A percentile compares a stretch with the other conserved stretches of the same genome.
These are phyloP conservation scores for Brachymystax lenok DNA, from an alignment of 2,797 vertebrate species.

Conservation along the genomic window DNA sequence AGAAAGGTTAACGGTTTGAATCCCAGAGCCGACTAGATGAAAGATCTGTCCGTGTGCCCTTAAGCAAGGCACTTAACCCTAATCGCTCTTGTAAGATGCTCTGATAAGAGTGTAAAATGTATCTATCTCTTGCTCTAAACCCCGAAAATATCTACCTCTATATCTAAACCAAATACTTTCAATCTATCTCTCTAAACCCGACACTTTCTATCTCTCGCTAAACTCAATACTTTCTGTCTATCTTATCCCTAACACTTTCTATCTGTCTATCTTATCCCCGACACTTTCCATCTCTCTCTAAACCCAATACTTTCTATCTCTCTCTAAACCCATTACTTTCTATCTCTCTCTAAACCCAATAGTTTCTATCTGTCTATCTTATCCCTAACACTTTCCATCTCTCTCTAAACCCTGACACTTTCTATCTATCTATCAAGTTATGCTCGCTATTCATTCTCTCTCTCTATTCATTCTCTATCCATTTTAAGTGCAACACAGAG, in stretches of 20 bases:
- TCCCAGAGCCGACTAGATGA: too few relatives aligned
- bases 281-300: neutral
- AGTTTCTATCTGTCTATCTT: neutral
- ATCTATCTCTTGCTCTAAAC: neutral
- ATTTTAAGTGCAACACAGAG: neutral
- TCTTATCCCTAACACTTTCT: neutral
- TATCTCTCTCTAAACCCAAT: neutral
- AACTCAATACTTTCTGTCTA: neutral
- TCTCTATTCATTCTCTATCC: neutral
- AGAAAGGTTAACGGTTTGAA: too few relatives aligned
- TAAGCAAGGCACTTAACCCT: too few relatives aligned
- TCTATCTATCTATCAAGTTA: neutral
- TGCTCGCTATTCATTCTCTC: neutral
- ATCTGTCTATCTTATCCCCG: neutral
- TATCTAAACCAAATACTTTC: neutral
- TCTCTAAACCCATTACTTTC: neutral
- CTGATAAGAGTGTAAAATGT: too few relatives aligned
- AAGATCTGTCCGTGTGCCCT: too few relatives aligned
- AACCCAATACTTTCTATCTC: neutral
- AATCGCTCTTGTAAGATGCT: too few relatives aligned
- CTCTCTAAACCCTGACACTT: neutral
- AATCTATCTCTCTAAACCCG: neutral
- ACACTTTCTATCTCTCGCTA: constrained; percentile 6
- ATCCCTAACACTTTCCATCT: neutral
- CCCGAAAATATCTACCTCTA: neutral